Evolutionary conservation across 2,113 vertebrate genomes (phyloP).

Genomic region (Sigmodon hispidus): DNA sequence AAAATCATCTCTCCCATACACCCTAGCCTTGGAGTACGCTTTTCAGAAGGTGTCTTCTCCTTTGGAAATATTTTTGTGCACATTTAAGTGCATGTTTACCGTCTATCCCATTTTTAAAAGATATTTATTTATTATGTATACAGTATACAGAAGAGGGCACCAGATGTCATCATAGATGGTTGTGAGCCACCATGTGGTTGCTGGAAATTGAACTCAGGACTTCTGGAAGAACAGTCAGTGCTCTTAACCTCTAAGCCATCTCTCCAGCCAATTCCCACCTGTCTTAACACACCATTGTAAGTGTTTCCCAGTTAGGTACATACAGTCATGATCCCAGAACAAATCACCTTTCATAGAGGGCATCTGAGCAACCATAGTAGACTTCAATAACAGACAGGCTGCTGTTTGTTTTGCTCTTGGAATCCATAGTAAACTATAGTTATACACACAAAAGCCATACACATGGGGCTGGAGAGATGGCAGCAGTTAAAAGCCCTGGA

Average conservation of each 20-base stretch:
- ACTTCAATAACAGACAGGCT: background rate
- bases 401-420: background rate
- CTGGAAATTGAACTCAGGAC: too few relatives aligned
- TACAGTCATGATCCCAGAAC: background rate
- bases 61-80: background rate
- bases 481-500: background rate
- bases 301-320: background rate
- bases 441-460: background rate
- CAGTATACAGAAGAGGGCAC: too few relatives aligned
- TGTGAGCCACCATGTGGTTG: too few relatives aligned
- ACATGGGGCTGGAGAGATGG: background rate
- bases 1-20: background rate
- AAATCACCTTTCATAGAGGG: background rate
- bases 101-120: background rate
- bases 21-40: background rate
- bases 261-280: background rate
- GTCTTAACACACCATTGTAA: background rate
- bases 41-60: background rate
- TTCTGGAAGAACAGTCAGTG: too few relatives aligned
- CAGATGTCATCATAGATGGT: too few relatives aligned
- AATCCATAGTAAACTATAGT: background rate
- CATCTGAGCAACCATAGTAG: background rate
- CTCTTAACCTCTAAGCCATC: too few relatives aligned
- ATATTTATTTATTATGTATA: too few relatives aligned
- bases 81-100: background rate